phyloP scores from a whole-genome alignment of 2,797 vertebrate genomes.

The Clarias pachynema region DNA sequence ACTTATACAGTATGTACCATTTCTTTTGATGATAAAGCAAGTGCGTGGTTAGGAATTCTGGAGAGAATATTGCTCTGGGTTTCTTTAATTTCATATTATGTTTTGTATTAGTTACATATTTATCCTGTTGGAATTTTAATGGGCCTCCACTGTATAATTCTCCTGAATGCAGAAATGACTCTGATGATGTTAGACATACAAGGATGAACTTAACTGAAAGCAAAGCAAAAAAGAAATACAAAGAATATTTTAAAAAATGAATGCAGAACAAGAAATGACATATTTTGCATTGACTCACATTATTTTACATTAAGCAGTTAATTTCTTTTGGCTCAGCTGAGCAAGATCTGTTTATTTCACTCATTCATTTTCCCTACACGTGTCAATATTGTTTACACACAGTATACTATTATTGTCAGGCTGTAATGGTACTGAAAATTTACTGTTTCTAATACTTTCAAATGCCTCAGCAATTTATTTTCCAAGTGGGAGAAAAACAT shows the following conservation, averaged over 20 bases:
- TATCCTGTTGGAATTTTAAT: neutral
- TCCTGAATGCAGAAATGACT: neutral
- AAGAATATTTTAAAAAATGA: neutral
- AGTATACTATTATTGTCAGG: neutral
- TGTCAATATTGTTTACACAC: conserved; percentile 11
- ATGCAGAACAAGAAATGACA: conserved; percentile 4
- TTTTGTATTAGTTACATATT: neutral
- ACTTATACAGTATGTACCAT: neutral
- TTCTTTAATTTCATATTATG: neutral
- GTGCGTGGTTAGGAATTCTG: neutral
- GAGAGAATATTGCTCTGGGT: neutral
- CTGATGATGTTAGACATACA: neutral
- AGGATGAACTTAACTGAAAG: neutral
- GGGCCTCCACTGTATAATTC: neutral
- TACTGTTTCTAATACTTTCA: conserved; percentile 24
- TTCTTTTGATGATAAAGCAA: neutral
- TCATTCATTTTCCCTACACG: neutral
- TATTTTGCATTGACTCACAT: neutral
- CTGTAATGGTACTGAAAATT: conserved; percentile 10
- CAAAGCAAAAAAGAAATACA: neutral
- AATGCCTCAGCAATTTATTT: conserved; percentile 10
- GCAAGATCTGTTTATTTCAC: conserved; percentile 32
- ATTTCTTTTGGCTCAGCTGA: conserved; percentile 13
- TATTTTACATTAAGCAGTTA: conserved; percentile 19
- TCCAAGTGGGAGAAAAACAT: conserved; percentile 2